phyloP scores from a whole-genome alignment of 2,888 invertebrate genomes.

The Gortyna flavago region DNA sequence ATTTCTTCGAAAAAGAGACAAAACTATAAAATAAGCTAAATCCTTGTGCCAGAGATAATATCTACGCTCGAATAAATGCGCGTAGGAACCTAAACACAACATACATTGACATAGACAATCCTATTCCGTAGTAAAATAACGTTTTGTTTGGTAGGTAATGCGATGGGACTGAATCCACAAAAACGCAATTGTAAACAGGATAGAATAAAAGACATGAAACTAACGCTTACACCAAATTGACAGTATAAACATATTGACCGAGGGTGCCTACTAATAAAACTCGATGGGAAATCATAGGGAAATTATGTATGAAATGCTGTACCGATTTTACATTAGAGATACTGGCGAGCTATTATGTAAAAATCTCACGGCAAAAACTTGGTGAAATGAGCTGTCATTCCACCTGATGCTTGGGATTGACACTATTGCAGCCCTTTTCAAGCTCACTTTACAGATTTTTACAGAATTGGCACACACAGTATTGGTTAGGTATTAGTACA shows the following conservation, averaged over 20 bases:
- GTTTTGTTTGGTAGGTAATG: conserved; percentile 44
- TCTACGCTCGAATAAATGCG: conserved; percentile 1
- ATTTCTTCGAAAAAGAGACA: background rate
- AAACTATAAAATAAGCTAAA: background rate
- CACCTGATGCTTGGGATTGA: too few species aligned
- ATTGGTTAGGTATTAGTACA: too few species aligned
- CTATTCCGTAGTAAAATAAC: conserved; percentile 38
- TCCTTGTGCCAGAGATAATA: conserved; percentile 8
- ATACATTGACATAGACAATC: conserved; percentile 4
- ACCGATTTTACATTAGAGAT: background rate
- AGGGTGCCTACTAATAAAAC: conserved; percentile 39
- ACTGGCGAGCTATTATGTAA: background rate
- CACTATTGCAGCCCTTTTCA: too few species aligned
- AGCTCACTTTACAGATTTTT: background rate
- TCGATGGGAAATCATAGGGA: conserved; percentile 22
- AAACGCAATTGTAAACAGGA: conserved; percentile 45
- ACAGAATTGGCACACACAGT: background rate
- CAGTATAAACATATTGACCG: conserved; percentile 50
- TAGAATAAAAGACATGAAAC: conserved; percentile 43
- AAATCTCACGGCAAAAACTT: background rate
- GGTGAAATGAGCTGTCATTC: too few species aligned
- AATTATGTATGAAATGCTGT: conserved; percentile 1
- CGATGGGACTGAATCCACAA: conserved; percentile 39
- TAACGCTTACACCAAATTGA: conserved; percentile 36
- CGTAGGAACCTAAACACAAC: background rate